Evolutionary conservation across 2,113 vertebrate species (phyloP).

Genomic region (Gobio gobio): DNA sequence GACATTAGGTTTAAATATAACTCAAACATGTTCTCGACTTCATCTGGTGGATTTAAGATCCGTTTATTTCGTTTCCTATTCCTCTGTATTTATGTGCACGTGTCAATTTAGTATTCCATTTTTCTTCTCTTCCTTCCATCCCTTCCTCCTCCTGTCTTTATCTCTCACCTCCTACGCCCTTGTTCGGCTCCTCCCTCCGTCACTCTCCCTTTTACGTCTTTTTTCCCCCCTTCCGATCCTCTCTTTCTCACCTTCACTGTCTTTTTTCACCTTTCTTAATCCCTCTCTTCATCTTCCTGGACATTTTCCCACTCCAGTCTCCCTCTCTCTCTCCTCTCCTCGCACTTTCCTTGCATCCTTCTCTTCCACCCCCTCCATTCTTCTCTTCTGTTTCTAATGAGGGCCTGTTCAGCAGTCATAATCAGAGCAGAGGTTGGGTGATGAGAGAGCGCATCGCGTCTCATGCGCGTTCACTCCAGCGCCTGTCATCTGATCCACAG

Average conservation of each 20-base stretch:
- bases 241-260: conserved; percentile 1
- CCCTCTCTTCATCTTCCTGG: conserved; percentile 24
- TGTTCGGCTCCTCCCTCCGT: background rate
- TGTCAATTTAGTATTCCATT: background rate
- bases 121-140: background rate
- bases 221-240: background rate
- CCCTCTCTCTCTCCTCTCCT: background rate
- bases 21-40: background rate
- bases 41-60: background rate
- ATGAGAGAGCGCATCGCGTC: background rate
- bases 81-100: background rate
- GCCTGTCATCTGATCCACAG: conserved; percentile 32
- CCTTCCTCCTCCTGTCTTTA: background rate
- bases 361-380: conserved; percentile 2
- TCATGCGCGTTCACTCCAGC: background rate
- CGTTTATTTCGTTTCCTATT: background rate
- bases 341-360: conserved; percentile 12
- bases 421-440: conserved; percentile 20
- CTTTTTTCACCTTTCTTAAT: conserved; percentile 33
- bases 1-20: background rate
- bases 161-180: background rate
- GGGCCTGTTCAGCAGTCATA: conserved; percentile 14
- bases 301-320: conserved; percentile 11
- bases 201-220: conserved; percentile 8
- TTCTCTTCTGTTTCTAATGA: conserved; percentile 13